Base-by-base conservation (phyloP, 2,888 invertebrate genomes). In the Petrophora chlorosata region DNA sequence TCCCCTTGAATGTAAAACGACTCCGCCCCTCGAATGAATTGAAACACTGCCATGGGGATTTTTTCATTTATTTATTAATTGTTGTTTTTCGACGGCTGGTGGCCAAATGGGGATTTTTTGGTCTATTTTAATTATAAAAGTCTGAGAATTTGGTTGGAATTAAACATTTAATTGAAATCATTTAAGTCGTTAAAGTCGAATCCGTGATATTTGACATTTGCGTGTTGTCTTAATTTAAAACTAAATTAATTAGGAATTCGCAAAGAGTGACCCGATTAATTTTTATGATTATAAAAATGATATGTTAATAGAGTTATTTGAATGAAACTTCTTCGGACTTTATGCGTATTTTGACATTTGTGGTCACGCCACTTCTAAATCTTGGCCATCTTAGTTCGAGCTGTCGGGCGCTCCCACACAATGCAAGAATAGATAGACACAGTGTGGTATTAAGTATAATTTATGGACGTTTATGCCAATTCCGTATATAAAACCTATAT, bases 1-100 rank as follows among this genome's bases (percentile, higher is more conserved):
- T 86, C 90, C 90, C 90, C 87, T 80, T 90, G 87, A 90, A 90
- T 90, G 86, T 89, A 87, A 88, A 88, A 72, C 78, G 85, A 79
- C 83, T 63, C 86, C 90, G 89, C 90, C 90, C 82, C 74, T 58
- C 65, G 75, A 86, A 87, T 87, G 87, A 88, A 88, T 87, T 89
- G 89, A 90, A 89, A 89, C 87, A 87, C 85, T 79, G 85, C 69
- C 75, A 61, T 64, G 70, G 60, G 56, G 54, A 65, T 72, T 79
- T 79, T 83, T 85, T 77, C 72, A 76, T 79, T 79, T 80, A 80
- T 81, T 81, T 79, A 79, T 88, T 88, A 86, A 87, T 88, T 87
- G 84, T 85, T 82, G 79, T 87, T 87, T 87, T 85, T 85, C 73
- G 71, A 73, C 69, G 72, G 75, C 69, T 73, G 82, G 80, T 82